Percentiles rank a stretch among this genome's conserved stretches.
Conservation (phyloP, 2,113 vertebrate species). For the Amphiprion percula region DNA sequence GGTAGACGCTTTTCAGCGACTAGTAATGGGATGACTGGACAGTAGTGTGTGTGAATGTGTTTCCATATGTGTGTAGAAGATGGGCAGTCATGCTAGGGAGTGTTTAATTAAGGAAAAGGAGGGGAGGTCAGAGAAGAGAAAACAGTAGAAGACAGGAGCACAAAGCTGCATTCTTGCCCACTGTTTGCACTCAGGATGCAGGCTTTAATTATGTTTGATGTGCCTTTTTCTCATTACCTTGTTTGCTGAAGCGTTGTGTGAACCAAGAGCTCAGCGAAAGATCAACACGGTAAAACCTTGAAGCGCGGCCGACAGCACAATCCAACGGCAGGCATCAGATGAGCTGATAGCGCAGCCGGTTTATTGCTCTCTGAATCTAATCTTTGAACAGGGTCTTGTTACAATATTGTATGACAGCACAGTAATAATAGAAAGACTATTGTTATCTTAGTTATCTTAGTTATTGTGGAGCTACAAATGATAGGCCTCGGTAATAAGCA, state of each 20-base stretch:
- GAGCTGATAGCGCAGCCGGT: slow-evolving; percentile 54
- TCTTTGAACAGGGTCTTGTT: slow-evolving; percentile 63
- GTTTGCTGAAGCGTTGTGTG: slow-evolving; percentile 73
- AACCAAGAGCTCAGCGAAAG: slow-evolving; percentile 71
- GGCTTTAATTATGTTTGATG: slow-evolving; percentile 80
- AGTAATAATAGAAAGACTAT: slow-evolving; percentile 10
- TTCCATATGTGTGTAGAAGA: slow-evolving; percentile 9
- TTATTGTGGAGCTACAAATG: slow-evolving; percentile 20
- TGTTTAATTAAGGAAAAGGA: slow-evolving; percentile 66
- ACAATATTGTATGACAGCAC: slow-evolving; percentile 42
- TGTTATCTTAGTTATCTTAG: slow-evolving; percentile 38
- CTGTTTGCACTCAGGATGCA: slow-evolving; percentile 72
- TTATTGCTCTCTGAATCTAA: slow-evolving; percentile 46
- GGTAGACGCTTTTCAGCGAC: slow-evolving; percentile 5
- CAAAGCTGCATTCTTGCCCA: slow-evolving; percentile 68
- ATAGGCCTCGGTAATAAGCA: not conserved
- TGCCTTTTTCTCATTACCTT: slow-evolving; percentile 81
- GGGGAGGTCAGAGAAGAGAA: slow-evolving; percentile 58
- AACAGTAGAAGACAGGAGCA: slow-evolving; percentile 49
- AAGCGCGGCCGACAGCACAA: slow-evolving; percentile 45
- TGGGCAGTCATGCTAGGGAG: slow-evolving; percentile 49
- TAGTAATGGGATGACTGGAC: slow-evolving; percentile 23
- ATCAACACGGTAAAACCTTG: slow-evolving; percentile 73
- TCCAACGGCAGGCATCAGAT: slow-evolving; percentile 45
- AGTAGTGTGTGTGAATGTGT: slow-evolving; percentile 7